A percentile compares a stretch with the other conserved stretches of the same genome.
Conservation (phyloP, 1,140 invertebrate genomes). For the Triops cancriformis region DNA sequence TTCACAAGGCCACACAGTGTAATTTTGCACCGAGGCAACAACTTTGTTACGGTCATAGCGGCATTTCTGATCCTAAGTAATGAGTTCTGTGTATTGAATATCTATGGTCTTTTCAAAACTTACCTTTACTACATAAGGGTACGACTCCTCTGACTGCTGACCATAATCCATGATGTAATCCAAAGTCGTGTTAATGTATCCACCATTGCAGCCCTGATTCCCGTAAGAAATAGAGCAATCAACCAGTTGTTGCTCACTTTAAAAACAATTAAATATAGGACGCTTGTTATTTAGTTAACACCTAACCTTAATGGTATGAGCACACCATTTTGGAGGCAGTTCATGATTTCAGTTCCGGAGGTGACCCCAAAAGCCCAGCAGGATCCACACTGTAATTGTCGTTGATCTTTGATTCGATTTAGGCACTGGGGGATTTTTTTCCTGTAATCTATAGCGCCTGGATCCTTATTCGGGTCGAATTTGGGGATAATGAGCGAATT, state of each 20-base stretch:
- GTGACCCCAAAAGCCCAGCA: slow-evolving; percentile 40
- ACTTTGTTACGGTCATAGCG: neutral
- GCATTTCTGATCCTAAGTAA: neutral
- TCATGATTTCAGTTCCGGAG: slow-evolving; percentile 31
- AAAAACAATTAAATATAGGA: neutral
- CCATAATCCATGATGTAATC: slow-evolving; percentile 19
- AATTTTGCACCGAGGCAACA: neutral
- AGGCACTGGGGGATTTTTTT: slow-evolving; percentile 32
- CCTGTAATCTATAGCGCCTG: neutral
- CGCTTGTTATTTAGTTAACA: neutral
- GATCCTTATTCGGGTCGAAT: neutral
- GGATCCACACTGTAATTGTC: slow-evolving; percentile 38
- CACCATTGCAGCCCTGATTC: slow-evolving; percentile 61
- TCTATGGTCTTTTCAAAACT: neutral
- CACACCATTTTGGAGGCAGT: slow-evolving; percentile 30
- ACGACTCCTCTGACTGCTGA: neutral
- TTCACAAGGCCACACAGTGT: neutral
- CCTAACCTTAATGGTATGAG: slow-evolving; percentile 36
- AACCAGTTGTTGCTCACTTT: slow-evolving; percentile 51
- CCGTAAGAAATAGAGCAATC: slow-evolving; percentile 50
- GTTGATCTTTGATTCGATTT: slow-evolving; percentile 40
- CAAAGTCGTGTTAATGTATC: slow-evolving; percentile 36
- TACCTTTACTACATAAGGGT: slow-evolving; percentile 31
- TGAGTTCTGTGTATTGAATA: neutral
- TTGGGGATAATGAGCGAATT: neutral